These are phyloP conservation scores for Nomada goodeniana DNA, from an alignment of 2,888 invertebrate genomes.

Conservation along the genomic window DNA sequence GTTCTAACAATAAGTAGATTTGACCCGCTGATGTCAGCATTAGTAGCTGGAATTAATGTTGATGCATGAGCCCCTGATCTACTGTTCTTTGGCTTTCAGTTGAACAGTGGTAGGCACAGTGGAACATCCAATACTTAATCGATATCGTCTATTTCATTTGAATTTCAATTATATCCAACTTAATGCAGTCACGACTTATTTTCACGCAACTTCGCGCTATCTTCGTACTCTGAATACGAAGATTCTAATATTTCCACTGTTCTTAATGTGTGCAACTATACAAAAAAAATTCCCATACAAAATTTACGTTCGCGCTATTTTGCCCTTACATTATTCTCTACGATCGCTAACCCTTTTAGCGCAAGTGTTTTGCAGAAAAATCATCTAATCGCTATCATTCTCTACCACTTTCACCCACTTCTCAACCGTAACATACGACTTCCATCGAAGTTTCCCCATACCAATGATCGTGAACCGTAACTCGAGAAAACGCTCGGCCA, in stretches of 20 bases:
- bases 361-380: conserved; percentile 5
- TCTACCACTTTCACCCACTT: background rate
- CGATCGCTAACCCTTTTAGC: background rate
- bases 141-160: background rate
- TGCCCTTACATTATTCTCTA: background rate
- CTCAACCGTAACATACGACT: background rate
- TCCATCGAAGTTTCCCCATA: background rate
- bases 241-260: too few relatives aligned
- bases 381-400: background rate
- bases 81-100: background rate
- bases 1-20: conserved; percentile 21
- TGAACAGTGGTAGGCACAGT: too few relatives aligned
- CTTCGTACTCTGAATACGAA: too few relatives aligned
- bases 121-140: background rate
- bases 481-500: background rate
- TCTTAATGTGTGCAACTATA: too few relatives aligned
- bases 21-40: conserved; percentile 19
- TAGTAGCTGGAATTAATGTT: background rate
- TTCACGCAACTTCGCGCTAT: too few relatives aligned
- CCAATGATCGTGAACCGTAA: conserved; percentile 14
- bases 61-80: background rate
- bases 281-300: background rate
- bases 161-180: too few relatives aligned
- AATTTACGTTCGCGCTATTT: background rate
- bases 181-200: too few relatives aligned